Base-by-base conservation (phyloP, 1,140 invertebrate genomes). In the Globodera rostochiensis region DNA sequence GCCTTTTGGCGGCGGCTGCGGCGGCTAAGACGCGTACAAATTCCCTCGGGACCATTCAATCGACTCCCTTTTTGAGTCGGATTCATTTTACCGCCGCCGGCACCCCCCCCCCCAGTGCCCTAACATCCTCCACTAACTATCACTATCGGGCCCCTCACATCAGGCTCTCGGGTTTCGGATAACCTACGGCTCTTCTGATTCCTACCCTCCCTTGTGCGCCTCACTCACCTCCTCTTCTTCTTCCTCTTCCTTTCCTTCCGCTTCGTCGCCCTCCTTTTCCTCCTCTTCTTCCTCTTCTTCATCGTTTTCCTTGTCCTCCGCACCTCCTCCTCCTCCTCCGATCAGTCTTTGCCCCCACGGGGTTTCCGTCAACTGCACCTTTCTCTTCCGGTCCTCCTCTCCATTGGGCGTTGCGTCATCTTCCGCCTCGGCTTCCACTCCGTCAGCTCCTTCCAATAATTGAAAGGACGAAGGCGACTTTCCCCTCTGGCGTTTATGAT, bases 171-270 rank as follows among this genome's bases (percentile, higher is more conserved):
- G 36, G 36, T 36, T 36, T 36, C 36, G 2, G 36, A 36, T 36
- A 36, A 3, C 1, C 36, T 36, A 36, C 36, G 36, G 36, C 36
- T 3, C 1, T 3, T 3, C 36, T 36, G 36, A 36, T 36, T 53
- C 53, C 53, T 53, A 15, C 6, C 15, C 53, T 15, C 67, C 67
- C 67, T n/a, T 70, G 21, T 45, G 9, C 2, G 36, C 36, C 1
- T 45, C 67, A 70, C 5, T 70, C 36, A 70, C 69, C 69, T 71
- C 36, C 46, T 71, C 69, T 7, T 71, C 25, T 19, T 71, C 69
- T 7, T 71, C 69, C 46, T 71, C 69, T 19, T 71, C 25, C n/a
- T 71, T 21, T 36, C 36, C 69, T 36, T 36, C 19, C 69, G n/a
- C 46, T 36, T 13, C 69, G 21, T 47, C 69, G 2, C 6, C 69